phyloP scores from a whole-genome alignment of 2,797 vertebrate species.

The Nothura maculosa region DNA sequence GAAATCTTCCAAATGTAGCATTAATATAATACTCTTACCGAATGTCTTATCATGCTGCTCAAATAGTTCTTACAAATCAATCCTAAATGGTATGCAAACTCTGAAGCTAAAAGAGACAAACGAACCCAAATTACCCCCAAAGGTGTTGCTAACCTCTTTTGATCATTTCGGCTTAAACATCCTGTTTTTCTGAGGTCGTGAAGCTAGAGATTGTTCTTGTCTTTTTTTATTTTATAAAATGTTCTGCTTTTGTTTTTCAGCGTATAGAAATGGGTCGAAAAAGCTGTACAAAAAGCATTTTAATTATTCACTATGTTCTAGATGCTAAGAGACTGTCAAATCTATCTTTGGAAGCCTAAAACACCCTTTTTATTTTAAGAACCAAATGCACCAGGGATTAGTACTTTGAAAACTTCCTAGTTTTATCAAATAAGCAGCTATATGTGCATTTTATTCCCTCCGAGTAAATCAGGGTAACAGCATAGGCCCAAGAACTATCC shows the following conservation, averaged over 20 bases:
- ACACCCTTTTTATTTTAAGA: not conserved
- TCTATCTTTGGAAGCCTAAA: not conserved
- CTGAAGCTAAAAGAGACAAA: not conserved
- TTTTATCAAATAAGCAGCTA: not conserved
- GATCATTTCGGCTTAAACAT: not conserved
- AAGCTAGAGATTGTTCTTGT: not conserved
- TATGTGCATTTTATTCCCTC: not conserved
- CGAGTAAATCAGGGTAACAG: not conserved
- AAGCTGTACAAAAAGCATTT: not conserved
- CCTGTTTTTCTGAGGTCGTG: not conserved
- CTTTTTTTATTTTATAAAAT: not conserved
- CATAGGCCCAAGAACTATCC: not conserved
- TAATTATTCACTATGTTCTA: conserved; percentile 8
- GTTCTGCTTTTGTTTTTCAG: not conserved
- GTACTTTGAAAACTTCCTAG: not conserved
- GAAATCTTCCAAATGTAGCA: not conserved
- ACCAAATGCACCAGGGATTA: not conserved
- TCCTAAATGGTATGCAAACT: not conserved
- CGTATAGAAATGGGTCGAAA: not conserved
- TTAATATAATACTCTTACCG: not conserved
- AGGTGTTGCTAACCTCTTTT: not conserved
- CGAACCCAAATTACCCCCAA: not conserved
- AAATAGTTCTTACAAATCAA: not conserved
- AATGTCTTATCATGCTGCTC: not conserved
- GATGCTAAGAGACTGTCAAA: not conserved